phyloP scores from a whole-genome alignment of 1,140 invertebrate genomes.

The Bombyx mandarina region DNA sequence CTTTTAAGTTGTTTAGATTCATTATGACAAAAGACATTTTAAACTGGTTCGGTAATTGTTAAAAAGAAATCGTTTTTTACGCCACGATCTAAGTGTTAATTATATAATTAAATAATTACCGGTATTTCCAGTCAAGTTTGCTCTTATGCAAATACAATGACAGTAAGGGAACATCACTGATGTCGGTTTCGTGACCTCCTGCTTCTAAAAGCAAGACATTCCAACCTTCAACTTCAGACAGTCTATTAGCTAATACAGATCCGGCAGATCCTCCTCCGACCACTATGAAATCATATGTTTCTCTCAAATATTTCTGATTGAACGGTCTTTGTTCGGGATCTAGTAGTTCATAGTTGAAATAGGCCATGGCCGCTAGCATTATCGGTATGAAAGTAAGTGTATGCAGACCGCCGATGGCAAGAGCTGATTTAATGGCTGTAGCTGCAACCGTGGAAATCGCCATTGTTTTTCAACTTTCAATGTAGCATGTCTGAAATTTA shows the following conservation, averaged over 20 bases:
- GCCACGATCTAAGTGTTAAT: not conserved
- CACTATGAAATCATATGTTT: slow-evolving; percentile 85
- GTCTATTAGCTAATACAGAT: slow-evolving; percentile 85
- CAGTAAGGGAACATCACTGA: slow-evolving; percentile 85
- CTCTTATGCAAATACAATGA: slow-evolving; percentile 91
- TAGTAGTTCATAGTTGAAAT: slow-evolving; percentile 88
- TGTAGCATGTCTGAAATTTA: too few relatives aligned
- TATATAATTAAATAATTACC: slow-evolving; percentile 48
- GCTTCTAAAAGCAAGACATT: slow-evolving; percentile 89
- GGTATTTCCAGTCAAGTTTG: slow-evolving; percentile 93
- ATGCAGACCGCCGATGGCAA: slow-evolving; percentile 76
- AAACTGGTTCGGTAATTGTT: not conserved
- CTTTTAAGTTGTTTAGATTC: too few relatives aligned
- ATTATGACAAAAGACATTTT: not conserved
- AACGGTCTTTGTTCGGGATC: slow-evolving; percentile 88
- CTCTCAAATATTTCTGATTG: slow-evolving; percentile 73
- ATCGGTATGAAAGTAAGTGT: slow-evolving; percentile 84
- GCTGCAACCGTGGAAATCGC: slow-evolving; percentile 65
- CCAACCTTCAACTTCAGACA: slow-evolving; percentile 85
- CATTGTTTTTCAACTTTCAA: slow-evolving; percentile 23
- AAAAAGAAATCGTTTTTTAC: not conserved
- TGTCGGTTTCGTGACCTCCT: slow-evolving; percentile 87
- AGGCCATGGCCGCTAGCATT: slow-evolving; percentile 83
- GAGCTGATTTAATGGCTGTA: slow-evolving; percentile 78
- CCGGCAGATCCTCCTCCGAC: slow-evolving; percentile 91